phyloP scores from a whole-genome alignment of 2,113 vertebrate genomes.

The Melanerpes aurifrons region DNA sequence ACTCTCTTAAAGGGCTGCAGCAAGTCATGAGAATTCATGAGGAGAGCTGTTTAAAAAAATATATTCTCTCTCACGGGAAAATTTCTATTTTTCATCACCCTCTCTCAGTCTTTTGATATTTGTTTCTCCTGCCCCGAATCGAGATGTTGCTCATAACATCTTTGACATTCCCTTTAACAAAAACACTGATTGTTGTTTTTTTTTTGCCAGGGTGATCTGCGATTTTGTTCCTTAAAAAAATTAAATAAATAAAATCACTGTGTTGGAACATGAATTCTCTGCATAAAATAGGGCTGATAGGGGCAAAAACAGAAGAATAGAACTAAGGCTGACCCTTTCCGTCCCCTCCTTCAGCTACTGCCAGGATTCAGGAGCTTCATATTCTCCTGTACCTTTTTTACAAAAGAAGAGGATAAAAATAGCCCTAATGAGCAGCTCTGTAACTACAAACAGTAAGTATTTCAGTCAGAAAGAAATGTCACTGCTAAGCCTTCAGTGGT shows the following conservation, averaged over 20 bases:
- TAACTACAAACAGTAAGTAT: constrained; percentile 55
- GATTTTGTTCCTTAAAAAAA: not conserved
- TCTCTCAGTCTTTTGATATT: not conserved
- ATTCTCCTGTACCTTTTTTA: not conserved
- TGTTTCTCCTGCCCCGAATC: not conserved
- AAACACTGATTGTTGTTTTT: not conserved
- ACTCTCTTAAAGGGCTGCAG: not conserved
- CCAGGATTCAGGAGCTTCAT: not conserved
- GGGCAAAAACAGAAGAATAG: not conserved
- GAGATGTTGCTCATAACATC: not conserved
- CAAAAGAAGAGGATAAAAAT: constrained; percentile 57
- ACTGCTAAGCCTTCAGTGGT: constrained; percentile 25
- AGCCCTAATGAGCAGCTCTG: constrained; percentile 43
- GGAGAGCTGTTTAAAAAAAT: not conserved
- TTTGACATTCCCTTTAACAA: not conserved
- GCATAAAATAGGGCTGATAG: not conserved
- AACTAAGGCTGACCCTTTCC: not conserved
- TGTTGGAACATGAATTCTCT: not conserved
- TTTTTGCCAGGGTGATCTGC: not conserved
- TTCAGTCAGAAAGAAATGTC: constrained; percentile 55
- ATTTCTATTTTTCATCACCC: not conserved
- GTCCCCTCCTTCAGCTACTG: not conserved
- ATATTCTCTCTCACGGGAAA: not conserved
- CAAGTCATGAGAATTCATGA: constrained; percentile 15
- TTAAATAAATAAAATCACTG: not conserved